Conservation (phyloP, 2,888 invertebrate species). For the Rhimphoctona megacephalus region DNA sequence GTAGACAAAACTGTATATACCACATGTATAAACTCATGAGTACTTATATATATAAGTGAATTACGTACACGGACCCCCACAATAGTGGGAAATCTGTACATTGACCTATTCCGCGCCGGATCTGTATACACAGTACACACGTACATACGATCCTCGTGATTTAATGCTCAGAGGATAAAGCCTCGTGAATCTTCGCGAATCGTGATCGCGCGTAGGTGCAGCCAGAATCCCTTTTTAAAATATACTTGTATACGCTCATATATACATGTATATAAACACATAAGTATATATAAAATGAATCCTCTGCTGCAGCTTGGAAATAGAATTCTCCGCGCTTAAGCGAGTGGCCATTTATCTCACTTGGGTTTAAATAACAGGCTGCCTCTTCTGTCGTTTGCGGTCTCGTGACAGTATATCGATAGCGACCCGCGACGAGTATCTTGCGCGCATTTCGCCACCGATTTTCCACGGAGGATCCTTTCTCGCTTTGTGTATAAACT, state of each 20-base stretch:
- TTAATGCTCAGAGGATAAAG: constrained; percentile 73
- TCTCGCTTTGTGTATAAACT: background rate
- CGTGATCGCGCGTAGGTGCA: constrained; percentile 64
- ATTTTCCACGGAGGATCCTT: constrained; percentile 42
- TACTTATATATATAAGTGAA: constrained; percentile 9
- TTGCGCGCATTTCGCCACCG: constrained; percentile 47
- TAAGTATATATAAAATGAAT: constrained; percentile 18
- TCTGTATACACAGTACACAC: constrained; percentile 69
- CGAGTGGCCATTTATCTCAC: constrained; percentile 60
- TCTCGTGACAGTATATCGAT: constrained; percentile 59
- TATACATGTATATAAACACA: background rate
- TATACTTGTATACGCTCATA: constrained; percentile 40
- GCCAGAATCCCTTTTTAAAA: constrained; percentile 43
- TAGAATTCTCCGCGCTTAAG: constrained; percentile 47
- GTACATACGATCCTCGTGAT: constrained; percentile 68
- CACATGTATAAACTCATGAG: background rate
- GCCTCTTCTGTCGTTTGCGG: constrained; percentile 19
- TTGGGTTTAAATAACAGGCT: constrained; percentile 54
- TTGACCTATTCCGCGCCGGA: constrained; percentile 80
- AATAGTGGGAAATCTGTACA: constrained; percentile 75
- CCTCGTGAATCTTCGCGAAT: constrained; percentile 73
- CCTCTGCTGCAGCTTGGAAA: constrained; percentile 30
- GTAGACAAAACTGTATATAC: background rate
- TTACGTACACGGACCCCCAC: constrained; percentile 61
- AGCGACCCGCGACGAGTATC: constrained; percentile 18